These are phyloP conservation scores for Drosophila santomea DNA, from an alignment of 1,140 invertebrate genomes.

Conservation along the genomic window DNA sequence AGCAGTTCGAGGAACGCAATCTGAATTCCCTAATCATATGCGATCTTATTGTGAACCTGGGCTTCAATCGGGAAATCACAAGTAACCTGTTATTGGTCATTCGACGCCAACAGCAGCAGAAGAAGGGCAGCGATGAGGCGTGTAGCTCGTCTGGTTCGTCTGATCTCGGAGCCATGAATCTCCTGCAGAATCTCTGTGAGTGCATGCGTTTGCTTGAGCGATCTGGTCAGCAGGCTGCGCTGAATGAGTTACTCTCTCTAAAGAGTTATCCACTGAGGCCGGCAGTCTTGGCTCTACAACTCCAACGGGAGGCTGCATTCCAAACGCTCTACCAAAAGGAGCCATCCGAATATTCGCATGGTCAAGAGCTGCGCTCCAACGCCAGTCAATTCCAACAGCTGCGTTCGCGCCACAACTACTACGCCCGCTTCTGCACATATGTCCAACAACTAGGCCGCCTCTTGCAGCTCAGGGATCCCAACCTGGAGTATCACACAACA, in stretches of 20 bases:
- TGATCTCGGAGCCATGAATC: conserved; percentile 64
- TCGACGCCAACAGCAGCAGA: conserved; percentile 68
- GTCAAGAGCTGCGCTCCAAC: conserved; percentile 48
- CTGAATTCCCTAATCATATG: conserved; percentile 69
- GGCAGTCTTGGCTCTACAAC: conserved; percentile 48
- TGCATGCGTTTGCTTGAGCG: conserved; percentile 68
- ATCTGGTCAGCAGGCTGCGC: conserved; percentile 30
- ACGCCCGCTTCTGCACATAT: conserved; percentile 84
- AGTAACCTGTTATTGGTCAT: conserved; percentile 72
- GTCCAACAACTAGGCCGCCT: conserved; percentile 83
- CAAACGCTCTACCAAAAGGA: conserved; percentile 40
- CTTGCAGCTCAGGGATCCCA: conserved; percentile 84
- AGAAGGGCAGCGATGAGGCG: conserved; percentile 17
- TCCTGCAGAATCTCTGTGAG: conserved; percentile 74
- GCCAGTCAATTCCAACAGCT: conserved; percentile 62
- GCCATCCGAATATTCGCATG: conserved; percentile 48
- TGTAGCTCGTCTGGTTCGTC: neutral
- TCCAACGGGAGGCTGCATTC: conserved; percentile 66
- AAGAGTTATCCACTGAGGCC: conserved; percentile 65
- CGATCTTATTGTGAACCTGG: conserved; percentile 76
- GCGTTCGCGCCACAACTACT: conserved; percentile 78
- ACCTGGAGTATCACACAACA: conserved; percentile 82
- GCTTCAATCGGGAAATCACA: conserved; percentile 77
- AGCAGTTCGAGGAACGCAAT: conserved; percentile 71
- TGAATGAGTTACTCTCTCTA: conserved; percentile 55